Evolutionary conservation across 2,797 vertebrate genomes (phyloP), one percentile per base, ranked within the genome.

Genomic region (Peromyscus eremicus): DNA sequence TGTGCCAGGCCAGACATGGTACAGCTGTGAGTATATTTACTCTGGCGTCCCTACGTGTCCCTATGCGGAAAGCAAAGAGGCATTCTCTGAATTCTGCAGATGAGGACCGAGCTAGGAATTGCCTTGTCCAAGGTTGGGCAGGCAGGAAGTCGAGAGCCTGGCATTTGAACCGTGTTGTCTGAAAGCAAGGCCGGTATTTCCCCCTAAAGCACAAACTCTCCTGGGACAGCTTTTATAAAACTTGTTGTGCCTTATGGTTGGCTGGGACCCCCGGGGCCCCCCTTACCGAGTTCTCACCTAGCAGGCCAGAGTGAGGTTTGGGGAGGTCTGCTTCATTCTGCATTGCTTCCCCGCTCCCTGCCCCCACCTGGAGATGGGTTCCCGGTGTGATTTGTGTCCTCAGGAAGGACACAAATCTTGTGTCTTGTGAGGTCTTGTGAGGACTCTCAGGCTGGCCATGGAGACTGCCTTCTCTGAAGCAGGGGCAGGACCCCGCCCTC

Each of bases 151-250:
- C 55, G 55, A 2, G 85, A 80, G 37, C 23, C 62, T 95, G 43
- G 68, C 19, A 14, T 85, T 97, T 92, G 92, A 94, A 91, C 52
- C 70, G 68, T 91, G 19, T 70, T 94, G 70, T 52, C 57, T 83
- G 73, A 86, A 46, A 70, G 66, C 77, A 80, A 89, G 79, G 77
- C 27, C 1, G 1, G 19, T 80, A 27, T 52, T 83, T 89, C 32
- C 14, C 23, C 25, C 12, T 64, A n/a, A 40, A 89, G 77, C 71
- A 57, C 32, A 49, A 2, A 10, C 25, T 62, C 13, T 73, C 12
- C 12, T 52, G 34, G 86, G 75, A 19, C 46, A 80, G 52, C 43
- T 81, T 40, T 92, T 49, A 92, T 86, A 75, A 49, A 68, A 49
- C 23, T 46, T 34, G 62, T 52, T 52, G 60, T n/a, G 84, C 14